Conservation (phyloP, 2,797 vertebrate genomes). For the Centroberyx gerrardi region DNA sequence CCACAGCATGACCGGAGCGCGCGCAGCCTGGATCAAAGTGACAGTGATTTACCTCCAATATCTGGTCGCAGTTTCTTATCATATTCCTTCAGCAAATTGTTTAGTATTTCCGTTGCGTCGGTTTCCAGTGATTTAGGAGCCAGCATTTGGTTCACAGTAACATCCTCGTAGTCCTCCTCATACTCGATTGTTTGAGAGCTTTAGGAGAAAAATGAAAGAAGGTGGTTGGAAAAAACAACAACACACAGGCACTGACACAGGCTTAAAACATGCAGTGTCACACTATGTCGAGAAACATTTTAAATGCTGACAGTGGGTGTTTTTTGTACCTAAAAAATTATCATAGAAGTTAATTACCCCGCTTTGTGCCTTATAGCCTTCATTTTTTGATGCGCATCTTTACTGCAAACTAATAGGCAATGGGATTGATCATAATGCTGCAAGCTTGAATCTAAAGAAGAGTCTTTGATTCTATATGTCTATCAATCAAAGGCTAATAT, state of each 20-base stretch:
- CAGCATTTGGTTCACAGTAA: slow-evolving; percentile 92
- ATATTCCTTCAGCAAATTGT: slow-evolving; percentile 94
- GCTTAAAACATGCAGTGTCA: neutral
- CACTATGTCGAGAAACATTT: neutral
- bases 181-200: slow-evolving; percentile 89
- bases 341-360: no score
- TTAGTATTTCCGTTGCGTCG: slow-evolving; percentile 93
- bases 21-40: neutral
- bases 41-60: slow-evolving; percentile 91
- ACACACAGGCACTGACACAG: neutral
- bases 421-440: neutral
- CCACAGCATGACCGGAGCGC: neutral
- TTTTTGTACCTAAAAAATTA: no score
- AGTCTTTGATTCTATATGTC: neutral
- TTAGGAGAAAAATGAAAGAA: slow-evolving; percentile 38
- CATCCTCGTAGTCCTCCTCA: slow-evolving; percentile 93
- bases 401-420: neutral
- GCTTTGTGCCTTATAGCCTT: neutral
- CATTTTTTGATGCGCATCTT: neutral
- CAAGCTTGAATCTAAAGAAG: neutral
- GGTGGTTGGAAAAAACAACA: slow-evolving; percentile 1
- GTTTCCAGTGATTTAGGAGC: slow-evolving; percentile 91
- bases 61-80: slow-evolving; percentile 96
- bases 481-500: neutral
- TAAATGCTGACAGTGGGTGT: no score